phyloP scores from a whole-genome alignment of 2,888 invertebrate genomes.

The Ennomos quercinarius region DNA sequence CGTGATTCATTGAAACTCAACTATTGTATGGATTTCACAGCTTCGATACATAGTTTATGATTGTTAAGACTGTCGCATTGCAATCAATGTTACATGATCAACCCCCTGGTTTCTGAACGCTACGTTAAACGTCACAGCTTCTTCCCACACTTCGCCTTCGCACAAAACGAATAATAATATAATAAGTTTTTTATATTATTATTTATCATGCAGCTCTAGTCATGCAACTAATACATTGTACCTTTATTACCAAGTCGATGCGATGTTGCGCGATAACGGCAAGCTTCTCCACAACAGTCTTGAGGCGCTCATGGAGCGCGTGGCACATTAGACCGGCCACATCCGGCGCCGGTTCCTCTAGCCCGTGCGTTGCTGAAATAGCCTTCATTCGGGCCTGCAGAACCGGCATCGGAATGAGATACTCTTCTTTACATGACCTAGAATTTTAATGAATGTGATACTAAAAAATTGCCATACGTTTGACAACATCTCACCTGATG shows the following conservation, averaged over 20 bases:
- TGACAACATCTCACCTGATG: no score
- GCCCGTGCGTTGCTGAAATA: constrained; percentile 89
- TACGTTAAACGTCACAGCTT: no score
- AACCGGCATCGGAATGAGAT: constrained; percentile 91
- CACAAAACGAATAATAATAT: no score
- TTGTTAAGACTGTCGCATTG: no score
- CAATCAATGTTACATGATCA: no score
- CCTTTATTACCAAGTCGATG: constrained; percentile 94
- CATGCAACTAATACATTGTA: constrained; percentile 50
- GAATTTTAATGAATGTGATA: neutral
- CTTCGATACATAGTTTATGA: no score
- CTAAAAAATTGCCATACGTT: no score
- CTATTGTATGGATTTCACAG: no score
- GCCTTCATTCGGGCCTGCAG: constrained; percentile 92
- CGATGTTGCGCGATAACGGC: constrained; percentile 97
- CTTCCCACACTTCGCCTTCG: no score
- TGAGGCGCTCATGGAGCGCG: constrained; percentile 96
- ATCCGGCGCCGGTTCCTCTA: constrained; percentile 94
- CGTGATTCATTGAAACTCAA: no score
- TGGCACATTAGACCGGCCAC: constrained; percentile 96
- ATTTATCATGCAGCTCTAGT: neutral
- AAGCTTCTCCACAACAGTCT: constrained; percentile 95
- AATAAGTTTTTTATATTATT: no score
- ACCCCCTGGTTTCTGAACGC: no score
- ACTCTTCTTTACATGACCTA: constrained; percentile 96